Percentiles rank a stretch among this genome's conserved stretches.
These are phyloP conservation scores for Eurosta solidaginis DNA, from an alignment of 1,140 invertebrate species.

Conservation along the genomic window DNA sequence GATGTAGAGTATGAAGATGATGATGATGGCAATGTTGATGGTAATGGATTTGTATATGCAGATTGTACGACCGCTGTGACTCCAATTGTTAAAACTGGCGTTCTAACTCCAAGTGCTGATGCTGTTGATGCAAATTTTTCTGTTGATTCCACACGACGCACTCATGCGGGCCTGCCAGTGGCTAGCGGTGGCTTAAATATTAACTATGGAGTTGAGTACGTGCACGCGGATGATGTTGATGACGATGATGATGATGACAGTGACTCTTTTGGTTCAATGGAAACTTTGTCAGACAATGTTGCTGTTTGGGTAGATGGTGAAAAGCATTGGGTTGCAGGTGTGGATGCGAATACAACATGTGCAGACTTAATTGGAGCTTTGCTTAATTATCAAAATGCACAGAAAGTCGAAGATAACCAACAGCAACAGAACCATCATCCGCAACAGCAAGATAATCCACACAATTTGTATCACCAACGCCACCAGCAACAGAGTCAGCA, in stretches of 20 bases:
- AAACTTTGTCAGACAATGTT: slow-evolving; percentile 66
- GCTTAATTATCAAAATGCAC: slow-evolving; percentile 49
- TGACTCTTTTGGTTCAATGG: slow-evolving; percentile 60
- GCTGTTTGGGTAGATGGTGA: slow-evolving; percentile 76
- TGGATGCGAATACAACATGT: slow-evolving; percentile 76
- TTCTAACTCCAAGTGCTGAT: not conserved
- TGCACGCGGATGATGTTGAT: not conserved
- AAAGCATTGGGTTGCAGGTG: slow-evolving; percentile 78
- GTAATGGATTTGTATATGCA: not conserved
- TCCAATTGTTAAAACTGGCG: no score
- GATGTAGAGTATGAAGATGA: slow-evolving; percentile 33
- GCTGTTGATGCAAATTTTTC: not conserved
- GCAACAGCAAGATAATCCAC: slow-evolving; percentile 24
- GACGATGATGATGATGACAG: slow-evolving; percentile 43
- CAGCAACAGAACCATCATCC: slow-evolving; percentile 31
- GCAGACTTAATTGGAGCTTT: slow-evolving; percentile 76
- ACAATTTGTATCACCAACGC: slow-evolving; percentile 29
- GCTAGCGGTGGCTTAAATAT: not conserved
- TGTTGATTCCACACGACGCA: no score
- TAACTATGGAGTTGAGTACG: not conserved
- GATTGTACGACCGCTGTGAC: not conserved
- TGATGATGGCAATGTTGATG: not conserved
- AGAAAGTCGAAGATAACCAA: slow-evolving; percentile 29
- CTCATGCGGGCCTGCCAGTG: not conserved
- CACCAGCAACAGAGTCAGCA: slow-evolving; percentile 32